A percentile compares a stretch with the other conserved stretches of the same genome.
Evolutionary conservation across 2,888 invertebrate species (phyloP).

Genomic region (Drosophila acutilabella): DNA sequence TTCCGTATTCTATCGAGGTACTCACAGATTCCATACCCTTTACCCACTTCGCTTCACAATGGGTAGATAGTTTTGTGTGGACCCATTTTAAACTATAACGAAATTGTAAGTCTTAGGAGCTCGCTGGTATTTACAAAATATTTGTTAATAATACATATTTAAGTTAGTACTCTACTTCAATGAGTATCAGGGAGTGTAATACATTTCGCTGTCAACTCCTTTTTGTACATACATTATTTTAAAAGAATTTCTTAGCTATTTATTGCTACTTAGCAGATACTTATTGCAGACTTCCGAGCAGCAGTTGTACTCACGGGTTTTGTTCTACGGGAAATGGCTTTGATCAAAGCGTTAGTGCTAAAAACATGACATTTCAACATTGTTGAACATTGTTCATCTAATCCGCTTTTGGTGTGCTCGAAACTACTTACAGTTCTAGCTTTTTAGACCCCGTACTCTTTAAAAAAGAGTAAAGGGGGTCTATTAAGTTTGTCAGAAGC

Average conservation of each 20-base stretch:
- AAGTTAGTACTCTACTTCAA: neutral
- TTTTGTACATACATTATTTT: neutral
- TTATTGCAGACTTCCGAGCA: constrained; percentile 17
- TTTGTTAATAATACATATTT: too few relatives aligned
- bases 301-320: constrained; percentile 8
- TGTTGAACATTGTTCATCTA: constrained; percentile 15
- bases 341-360: constrained; percentile 1
- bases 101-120: too few relatives aligned
- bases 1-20: constrained; percentile 9
- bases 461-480: too few relatives aligned
- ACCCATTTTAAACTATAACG: too few relatives aligned
- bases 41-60: neutral
- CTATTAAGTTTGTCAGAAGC: too few relatives aligned
- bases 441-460: too few relatives aligned
- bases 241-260: constrained; percentile 13
- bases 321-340: constrained; percentile 5
- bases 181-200: neutral
- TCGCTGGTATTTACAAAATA: too few relatives aligned
- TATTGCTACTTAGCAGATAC: constrained; percentile 51
- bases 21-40: constrained; percentile 3
- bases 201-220: neutral
- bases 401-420: constrained; percentile 26
- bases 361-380: constrained; percentile 13
- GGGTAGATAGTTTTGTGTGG: neutral
- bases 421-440: constrained; percentile 15